phyloP scores from a whole-genome alignment of 2,888 invertebrate genomes.

The Acrobasis repandana region DNA sequence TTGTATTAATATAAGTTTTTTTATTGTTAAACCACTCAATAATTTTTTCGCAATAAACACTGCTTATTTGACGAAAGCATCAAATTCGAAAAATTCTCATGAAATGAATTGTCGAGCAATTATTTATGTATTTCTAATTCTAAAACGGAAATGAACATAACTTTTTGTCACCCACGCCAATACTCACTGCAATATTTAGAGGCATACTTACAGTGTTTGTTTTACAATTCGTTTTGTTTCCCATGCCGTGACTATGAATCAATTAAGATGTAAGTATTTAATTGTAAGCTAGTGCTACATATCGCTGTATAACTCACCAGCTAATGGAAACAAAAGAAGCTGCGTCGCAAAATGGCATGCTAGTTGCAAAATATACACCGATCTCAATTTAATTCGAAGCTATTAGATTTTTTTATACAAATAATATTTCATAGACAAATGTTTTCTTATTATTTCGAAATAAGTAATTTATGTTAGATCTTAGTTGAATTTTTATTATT shows the following conservation, averaged over 20 bases:
- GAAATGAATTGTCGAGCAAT: background rate
- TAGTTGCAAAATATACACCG: conserved; percentile 60
- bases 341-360: conserved; percentile 27
- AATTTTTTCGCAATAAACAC: background rate
- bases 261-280: conserved; percentile 2
- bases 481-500: conserved; percentile 62
- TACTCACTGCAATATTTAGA: conserved; percentile 11
- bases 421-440: conserved; percentile 48
- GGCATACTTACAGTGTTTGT: conserved; percentile 1
- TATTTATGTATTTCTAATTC: background rate
- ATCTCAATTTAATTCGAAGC: conserved; percentile 81
- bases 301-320: conserved; percentile 22
- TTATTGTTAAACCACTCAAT: conserved; percentile 24
- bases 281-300: conserved; percentile 5
- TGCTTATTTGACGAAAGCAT: conserved; percentile 6
- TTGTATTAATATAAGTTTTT: conserved; percentile 34
- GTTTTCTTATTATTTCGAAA: conserved; percentile 51
- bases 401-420: conserved; percentile 70
- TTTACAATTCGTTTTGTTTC: background rate
- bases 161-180: conserved; percentile 12
- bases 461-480: conserved; percentile 57
- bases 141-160: background rate
- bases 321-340: conserved; percentile 22
- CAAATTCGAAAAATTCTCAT: conserved; percentile 6
- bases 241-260: background rate